Evolutionary conservation across 2,888 invertebrate genomes (phyloP), one percentile per base, ranked within the genome.

Genomic region (Ptychoptera albimana): DNA sequence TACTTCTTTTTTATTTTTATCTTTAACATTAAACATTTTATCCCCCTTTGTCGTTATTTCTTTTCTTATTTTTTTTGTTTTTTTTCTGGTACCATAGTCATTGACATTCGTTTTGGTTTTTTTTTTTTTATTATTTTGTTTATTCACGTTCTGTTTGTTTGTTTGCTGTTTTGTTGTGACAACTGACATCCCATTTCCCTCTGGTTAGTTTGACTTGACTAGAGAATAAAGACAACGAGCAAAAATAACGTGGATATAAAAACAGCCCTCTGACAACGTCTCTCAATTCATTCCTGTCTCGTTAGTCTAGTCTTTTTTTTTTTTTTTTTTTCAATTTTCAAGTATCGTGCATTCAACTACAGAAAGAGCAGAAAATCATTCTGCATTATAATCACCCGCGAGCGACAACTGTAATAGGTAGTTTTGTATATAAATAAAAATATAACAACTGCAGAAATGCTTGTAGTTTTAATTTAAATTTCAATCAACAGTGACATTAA

Each of bases 151-250:
- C 9, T 9, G 9, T 32, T 9, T 32, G n/a, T n/a, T 8, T 11
- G 32, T n/a, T 32, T 11, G 11, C 9, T 9, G 9, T 32, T 9
- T 32, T 39, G 44, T 44, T 44, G 44, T 39, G 44, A 44, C 44
- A 44, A 44, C 39, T 44, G 39, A 44, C 44, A 44, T 39, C 39
- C 44, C 44, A 44, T 44, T 44, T 44, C 44, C 44, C 44, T 44
- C 23, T 23, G 23, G 23, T 23, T 23, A 23, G 23, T 23, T 23
- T 23, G 23, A 23, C 23, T 23, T 23, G 23, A 23, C 23, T 23
- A 23, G 23, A 23, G 23, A 23, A 23, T 23, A 23, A 23, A 23
- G 23, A 23, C 23, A 23, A 23, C 23, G 7, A 7, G 4, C 4
- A 32, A 2, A 8, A 32, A 32, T 11, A 32, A 11, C 32, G 9